phyloP scores from a whole-genome alignment of 1,140 invertebrate species.

The Caenorhabditis remanei region DNA sequence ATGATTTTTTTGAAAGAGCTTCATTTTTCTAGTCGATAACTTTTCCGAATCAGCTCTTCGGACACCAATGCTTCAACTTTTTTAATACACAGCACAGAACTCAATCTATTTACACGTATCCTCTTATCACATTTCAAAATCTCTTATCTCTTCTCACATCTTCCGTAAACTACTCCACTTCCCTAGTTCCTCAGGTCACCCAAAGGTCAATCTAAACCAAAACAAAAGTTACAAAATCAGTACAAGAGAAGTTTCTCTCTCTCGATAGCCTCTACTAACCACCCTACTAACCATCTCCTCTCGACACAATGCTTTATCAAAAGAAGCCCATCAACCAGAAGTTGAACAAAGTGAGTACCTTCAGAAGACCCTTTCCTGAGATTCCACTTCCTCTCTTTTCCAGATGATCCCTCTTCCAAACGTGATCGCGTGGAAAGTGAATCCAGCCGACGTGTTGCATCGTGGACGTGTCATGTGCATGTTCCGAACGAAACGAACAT shows the following conservation, averaged over 20 bases:
- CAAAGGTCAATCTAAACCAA: not conserved
- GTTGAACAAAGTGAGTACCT: not conserved
- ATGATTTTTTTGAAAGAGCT: too few species aligned
- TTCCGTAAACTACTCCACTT: not conserved
- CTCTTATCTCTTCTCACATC: not conserved
- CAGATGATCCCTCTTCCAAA: constrained; percentile 14
- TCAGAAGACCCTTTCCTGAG: constrained; percentile 3
- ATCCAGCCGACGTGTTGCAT: not conserved
- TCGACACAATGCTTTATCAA: not conserved
- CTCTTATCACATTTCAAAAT: not conserved
- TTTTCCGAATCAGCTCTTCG: too few species aligned
- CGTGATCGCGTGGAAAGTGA: not conserved
- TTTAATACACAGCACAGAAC: too few species aligned
- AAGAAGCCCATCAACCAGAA: constrained; percentile 2
- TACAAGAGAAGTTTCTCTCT: not conserved
- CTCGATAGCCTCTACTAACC: not conserved
- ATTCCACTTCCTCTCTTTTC: not conserved
- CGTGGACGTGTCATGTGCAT: constrained; percentile 24
- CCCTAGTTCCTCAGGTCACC: not conserved
- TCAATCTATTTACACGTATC: too few species aligned
- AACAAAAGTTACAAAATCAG: not conserved
- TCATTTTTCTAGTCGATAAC: too few species aligned
- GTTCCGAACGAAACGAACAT: constrained; percentile 12
- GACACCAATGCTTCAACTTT: too few species aligned
- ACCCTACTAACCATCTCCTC: not conserved